Conservation (phyloP, 2,797 vertebrate genomes). For the Clarias platycephalus region DNA sequence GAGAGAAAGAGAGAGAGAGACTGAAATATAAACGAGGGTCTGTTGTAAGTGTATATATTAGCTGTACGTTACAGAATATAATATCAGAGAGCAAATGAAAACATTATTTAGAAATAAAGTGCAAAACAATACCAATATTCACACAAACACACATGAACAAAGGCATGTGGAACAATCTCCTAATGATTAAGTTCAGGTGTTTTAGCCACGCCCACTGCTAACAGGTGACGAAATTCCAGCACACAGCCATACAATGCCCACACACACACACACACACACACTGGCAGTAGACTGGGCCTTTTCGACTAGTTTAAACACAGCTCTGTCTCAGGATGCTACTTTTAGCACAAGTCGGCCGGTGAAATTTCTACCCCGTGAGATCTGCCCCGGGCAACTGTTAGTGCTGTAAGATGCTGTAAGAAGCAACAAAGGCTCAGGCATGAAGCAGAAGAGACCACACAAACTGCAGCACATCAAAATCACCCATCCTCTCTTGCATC, state of each 20-base stretch:
- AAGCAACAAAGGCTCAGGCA: neutral
- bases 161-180: neutral
- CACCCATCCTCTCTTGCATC: neutral
- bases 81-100: neutral
- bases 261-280: neutral
- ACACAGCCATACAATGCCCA: neutral
- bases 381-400: neutral
- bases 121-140: no score
- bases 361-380: neutral
- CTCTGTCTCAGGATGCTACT: neutral
- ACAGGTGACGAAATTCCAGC: neutral
- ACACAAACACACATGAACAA: neutral
- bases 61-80: neutral
- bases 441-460: neutral
- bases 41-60: neutral
- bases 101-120: neutral
- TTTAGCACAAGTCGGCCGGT: neutral
- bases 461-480: neutral
- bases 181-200: neutral
- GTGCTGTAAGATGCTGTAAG: neutral
- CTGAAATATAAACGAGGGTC: neutral
- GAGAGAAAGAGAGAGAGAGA: neutral
- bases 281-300: neutral
- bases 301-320: neutral
- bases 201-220: neutral